phyloP scores from a whole-genome alignment of 23 tunicate genomes.

The Halocynthia roretzi region DNA sequence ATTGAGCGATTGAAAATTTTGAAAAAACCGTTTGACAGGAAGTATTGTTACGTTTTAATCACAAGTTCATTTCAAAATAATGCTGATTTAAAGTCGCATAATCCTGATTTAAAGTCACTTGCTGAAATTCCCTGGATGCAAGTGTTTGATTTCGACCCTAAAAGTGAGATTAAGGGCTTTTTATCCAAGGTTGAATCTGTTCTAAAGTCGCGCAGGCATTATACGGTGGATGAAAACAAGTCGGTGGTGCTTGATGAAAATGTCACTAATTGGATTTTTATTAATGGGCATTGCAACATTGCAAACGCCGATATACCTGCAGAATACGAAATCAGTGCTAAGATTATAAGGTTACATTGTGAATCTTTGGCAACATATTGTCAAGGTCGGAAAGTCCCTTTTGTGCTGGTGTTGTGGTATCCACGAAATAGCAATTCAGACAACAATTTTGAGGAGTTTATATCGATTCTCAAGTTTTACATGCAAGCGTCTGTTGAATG shows the following conservation, averaged over 20 bases:
- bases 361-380: slow-evolving; percentile 8
- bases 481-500: not conserved
- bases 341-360: not conserved
- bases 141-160: slow-evolving; percentile 62
- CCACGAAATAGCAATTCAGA: not conserved
- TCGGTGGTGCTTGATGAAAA: slow-evolving; percentile 11
- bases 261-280: slow-evolving; percentile 12
- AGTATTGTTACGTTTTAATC: too few species aligned
- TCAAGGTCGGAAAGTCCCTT: not conserved
- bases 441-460: not conserved
- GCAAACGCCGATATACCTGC: slow-evolving; percentile 1
- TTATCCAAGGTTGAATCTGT: slow-evolving; percentile 5
- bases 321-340: not conserved
- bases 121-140: slow-evolving; percentile 58
- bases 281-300: not conserved
- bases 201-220: not conserved
- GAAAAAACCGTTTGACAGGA: too few species aligned
- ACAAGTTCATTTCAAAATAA: too few species aligned
- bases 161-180: slow-evolving; percentile 26
- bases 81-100: too few species aligned
- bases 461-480: not conserved
- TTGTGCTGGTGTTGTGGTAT: slow-evolving; percentile 4
- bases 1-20: too few species aligned
- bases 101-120: too few species aligned
- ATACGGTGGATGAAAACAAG: slow-evolving; percentile 6